Percentiles rank a stretch among this genome's conserved stretches.
phyloP scores from a whole-genome alignment of 2,888 invertebrate species.

The Volucella inanis region DNA sequence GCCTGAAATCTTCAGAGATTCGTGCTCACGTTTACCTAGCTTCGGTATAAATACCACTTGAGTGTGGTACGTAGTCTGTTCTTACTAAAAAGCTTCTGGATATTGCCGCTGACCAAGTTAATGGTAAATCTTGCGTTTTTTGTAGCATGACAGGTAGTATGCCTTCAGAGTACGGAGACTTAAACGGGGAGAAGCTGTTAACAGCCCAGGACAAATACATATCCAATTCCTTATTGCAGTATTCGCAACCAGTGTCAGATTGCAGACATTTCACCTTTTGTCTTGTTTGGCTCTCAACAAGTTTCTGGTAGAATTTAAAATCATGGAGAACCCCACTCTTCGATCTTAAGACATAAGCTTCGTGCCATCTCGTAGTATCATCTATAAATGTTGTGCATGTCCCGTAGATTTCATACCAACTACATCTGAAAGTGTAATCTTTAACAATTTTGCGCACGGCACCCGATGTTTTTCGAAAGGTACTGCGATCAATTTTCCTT shows the following conservation, averaged over 20 bases:
- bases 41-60: too few relatives aligned
- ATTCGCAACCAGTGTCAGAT: constrained; percentile 77
- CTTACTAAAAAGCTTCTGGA: too few relatives aligned
- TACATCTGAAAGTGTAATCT: constrained; percentile 42
- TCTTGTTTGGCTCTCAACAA: constrained; percentile 38
- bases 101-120: too few relatives aligned
- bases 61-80: too few relatives aligned
- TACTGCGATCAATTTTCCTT: constrained; percentile 40
- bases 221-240: constrained; percentile 66
- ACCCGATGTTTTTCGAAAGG: constrained; percentile 17
- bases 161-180: too few relatives aligned
- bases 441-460: constrained; percentile 18
- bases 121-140: too few relatives aligned
- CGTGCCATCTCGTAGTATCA: constrained; percentile 14
- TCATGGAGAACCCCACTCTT: constrained; percentile 43
- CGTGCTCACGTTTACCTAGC: too few relatives aligned
- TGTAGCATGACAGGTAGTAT: too few relatives aligned
- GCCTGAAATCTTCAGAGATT: too few relatives aligned
- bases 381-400: constrained; percentile 34
- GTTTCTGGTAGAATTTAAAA: constrained; percentile 66
- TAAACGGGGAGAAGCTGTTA: too few relatives aligned
- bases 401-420: constrained; percentile 26
- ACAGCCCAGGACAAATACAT: too few relatives aligned
- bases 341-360: neutral
- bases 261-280: constrained; percentile 68